Evolutionary conservation across 2,797 vertebrate species (phyloP).

Genomic region (Pseudopleuronectes americanus): DNA sequence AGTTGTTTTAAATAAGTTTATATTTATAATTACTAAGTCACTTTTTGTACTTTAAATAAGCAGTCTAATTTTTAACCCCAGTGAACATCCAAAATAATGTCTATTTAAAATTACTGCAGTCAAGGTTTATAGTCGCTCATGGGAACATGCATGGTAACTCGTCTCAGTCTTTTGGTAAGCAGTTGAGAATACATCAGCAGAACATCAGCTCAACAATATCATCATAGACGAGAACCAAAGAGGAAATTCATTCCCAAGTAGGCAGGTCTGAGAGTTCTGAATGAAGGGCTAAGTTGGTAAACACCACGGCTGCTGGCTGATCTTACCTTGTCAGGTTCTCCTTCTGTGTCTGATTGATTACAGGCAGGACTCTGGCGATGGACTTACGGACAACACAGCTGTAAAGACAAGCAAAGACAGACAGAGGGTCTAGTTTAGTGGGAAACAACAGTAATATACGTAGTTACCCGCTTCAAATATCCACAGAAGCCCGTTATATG

Average conservation of each 20-base stretch:
- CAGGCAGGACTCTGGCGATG: slow-evolving; percentile 96
- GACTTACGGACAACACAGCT: slow-evolving; percentile 98
- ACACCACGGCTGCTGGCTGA: too few species aligned
- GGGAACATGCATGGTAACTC: slow-evolving; percentile 29
- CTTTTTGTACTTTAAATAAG: too few species aligned
- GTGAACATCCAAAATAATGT: not conserved
- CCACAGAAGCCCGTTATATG: too few species aligned
- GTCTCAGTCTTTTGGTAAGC: slow-evolving; percentile 81
- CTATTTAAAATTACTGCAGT: not conserved
- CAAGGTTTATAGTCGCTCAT: not conserved
- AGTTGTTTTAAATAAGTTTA: too few species aligned
- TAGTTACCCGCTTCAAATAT: too few species aligned
- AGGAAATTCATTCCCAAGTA: not conserved
- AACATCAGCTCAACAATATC: slow-evolving; percentile 70
- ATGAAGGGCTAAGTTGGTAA: too few species aligned
- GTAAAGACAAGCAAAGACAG: not conserved
- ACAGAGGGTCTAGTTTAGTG: not conserved
- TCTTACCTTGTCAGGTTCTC: slow-evolving; percentile 96
- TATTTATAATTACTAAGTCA: too few species aligned
- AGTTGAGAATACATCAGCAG: slow-evolving; percentile 69
- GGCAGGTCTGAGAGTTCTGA: too few species aligned
- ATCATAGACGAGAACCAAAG: slow-evolving; percentile 59
- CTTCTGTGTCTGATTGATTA: slow-evolving; percentile 99
- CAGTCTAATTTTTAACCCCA: too few species aligned
- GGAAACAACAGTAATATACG: too few species aligned